Evolutionary conservation across 2,113 vertebrate species (phyloP).

Genomic region (Bubalus kerabau): DNA sequence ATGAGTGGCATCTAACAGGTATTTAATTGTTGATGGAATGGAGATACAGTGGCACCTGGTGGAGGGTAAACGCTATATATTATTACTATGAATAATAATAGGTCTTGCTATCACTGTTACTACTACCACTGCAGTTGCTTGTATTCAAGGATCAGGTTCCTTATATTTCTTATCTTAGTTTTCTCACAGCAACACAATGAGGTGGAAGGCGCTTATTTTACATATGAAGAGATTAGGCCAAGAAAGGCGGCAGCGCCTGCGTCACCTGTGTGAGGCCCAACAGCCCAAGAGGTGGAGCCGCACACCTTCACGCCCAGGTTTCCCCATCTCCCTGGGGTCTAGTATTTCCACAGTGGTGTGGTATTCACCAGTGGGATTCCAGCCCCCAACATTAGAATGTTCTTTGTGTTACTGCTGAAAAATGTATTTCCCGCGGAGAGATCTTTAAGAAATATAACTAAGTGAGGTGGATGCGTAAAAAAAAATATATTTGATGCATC

Average conservation of each 20-base stretch:
- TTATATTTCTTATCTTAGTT: not conserved
- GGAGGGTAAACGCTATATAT: not conserved
- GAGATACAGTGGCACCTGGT: not conserved
- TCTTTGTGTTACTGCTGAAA: not conserved
- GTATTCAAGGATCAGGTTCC: not conserved
- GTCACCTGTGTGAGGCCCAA: not conserved
- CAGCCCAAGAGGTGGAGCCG: not conserved
- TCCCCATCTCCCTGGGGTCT: not conserved
- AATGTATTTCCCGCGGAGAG: not conserved
- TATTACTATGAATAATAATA: not conserved
- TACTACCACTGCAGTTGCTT: not conserved
- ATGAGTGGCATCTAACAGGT: not conserved
- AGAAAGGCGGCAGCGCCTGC: not conserved
- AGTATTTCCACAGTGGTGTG: rapidly evolving
- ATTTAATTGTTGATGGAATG: not conserved
- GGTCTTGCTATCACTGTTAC: not conserved
- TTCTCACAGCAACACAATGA: not conserved
- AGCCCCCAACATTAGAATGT: not conserved
- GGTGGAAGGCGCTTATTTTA: not conserved
- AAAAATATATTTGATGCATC: not conserved
- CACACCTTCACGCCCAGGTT: rapidly evolving
- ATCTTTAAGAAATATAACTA: not conserved
- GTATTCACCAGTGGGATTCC: not conserved
- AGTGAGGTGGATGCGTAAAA: not conserved
- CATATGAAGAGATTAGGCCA: not conserved